Base-by-base conservation (phyloP, 2,797 vertebrate genomes). In the Toxotes lorentzi region DNA sequence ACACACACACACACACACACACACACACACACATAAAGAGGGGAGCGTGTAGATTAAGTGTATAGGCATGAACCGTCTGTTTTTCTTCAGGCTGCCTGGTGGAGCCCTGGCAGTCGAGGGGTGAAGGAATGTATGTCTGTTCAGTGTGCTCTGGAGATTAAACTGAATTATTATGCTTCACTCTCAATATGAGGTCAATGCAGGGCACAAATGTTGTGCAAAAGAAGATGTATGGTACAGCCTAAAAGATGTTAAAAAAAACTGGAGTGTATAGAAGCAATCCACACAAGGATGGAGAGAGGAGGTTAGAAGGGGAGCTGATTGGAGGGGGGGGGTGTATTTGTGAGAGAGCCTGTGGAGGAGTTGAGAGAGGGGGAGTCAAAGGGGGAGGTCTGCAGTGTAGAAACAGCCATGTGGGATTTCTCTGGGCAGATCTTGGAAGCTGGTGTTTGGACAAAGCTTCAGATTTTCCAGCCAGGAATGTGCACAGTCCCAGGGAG, bases 391-490 rank as follows among this genome's bases (percentile, higher is more conserved):
- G 84, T 84, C 83, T 91, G 89, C 83, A 92, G 90, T 91, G 90
- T 90, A 91, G 91, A 93, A 93, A 92, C 87, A 84, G 92, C 91
- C 92, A 94, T 95, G 92, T 94, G 93, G 94, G 94, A 95, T 93
- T 94, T 94, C 93, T 95, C 93, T 93, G 93, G 88, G 93, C 94
- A 95, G 94, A 94, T 94, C 94, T 94, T 95, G 94, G 93, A 95
- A 92, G 90, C 92, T 95, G 93, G 92, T 95, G 94, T 96, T 96
- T 96, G 94, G 94, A 95, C 93, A 95, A 95, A 95, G 93, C 90
- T 94, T 95, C 92, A 94, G 89, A 95, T 94, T 95, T 95, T 96
- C 94, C 93, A 95, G 94, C 93, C 91, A 95, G 94, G 95, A 96
- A 96, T 95, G 95, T 93, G 92, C 91, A 94, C 85, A 91, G 92